phyloP scores from a whole-genome alignment of 1,140 invertebrate species.

The Colletes gigas region DNA sequence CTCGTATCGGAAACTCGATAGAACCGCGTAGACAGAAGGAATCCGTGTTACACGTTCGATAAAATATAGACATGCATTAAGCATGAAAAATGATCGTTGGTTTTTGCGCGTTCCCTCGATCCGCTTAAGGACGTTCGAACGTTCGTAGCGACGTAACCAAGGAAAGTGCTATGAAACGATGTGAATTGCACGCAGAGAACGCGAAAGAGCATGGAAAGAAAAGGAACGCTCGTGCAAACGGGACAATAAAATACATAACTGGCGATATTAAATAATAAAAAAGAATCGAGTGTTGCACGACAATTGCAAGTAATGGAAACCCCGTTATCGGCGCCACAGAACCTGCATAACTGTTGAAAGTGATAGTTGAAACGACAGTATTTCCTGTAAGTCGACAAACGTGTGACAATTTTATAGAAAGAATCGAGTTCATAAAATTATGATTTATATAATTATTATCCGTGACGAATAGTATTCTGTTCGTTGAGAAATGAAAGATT shows the following conservation, averaged over 20 bases:
- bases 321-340: slow-evolving; percentile 3
- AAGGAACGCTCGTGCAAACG: neutral
- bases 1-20: slow-evolving; percentile 22
- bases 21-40: neutral
- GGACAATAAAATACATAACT: no score
- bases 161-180: neutral
- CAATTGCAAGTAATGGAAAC: slow-evolving; percentile 15
- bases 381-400: slow-evolving; percentile 35
- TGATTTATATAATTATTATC: neutral
- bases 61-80: neutral
- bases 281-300: neutral
- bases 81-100: slow-evolving; percentile 1
- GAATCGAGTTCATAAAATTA: slow-evolving; percentile 18
- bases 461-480: neutral
- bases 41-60: neutral
- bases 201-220: neutral
- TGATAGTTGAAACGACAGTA: slow-evolving; percentile 40
- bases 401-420: neutral
- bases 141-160: neutral
- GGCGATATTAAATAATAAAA: neutral
- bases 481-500: neutral
- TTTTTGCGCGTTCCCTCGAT: neutral
- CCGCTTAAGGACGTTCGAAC: neutral
- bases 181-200: no score
- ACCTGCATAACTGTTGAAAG: slow-evolving; percentile 21